Evolutionary conservation across 2,797 vertebrate genomes (phyloP), one percentile per base, ranked within the genome.

Genomic region (Poeciliopsis gracilis): DNA sequence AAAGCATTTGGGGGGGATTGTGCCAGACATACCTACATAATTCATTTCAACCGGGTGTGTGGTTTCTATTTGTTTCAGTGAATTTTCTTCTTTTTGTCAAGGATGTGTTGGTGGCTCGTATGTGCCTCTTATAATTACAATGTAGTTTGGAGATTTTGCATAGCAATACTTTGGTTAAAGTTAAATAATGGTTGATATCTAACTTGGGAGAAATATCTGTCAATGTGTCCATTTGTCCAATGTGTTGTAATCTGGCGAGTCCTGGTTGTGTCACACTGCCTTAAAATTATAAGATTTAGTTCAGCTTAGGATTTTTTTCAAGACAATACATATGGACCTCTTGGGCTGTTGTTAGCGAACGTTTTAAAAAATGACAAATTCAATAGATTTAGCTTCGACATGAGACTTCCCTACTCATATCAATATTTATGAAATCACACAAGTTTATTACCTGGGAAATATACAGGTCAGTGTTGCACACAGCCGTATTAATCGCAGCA

Each of bases 21-120:
- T 47, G 6, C 2, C n/a, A 83, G 73, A 82, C 79, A 53, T 81
- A 75, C 59, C 84, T 88, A 85, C 71, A 77, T 84, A 91, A 88
- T 91, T 88, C 23, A 86, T 87, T 81, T 77, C 82, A 83, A 81
- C 72, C 71, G 81, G 47, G 41, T 57, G 73, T 72, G 84, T 51
- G 67, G 4, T 1, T 81, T 75, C 30, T 70, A 72, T 78, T 66
- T 72, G 76, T 43, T 53, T 66, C 53, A 69, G 49, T 69, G 75
- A 57, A 38, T 38, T 80, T 59, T n/a, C 8, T 11, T 43, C 45
- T 77, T 79, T 77, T 30, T 71, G 73, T 57, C 4, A 3, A 36
- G 46, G 63, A 12, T 23, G 30, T 80, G 72, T 13, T 6, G 33
- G 36, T 41, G 63, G 5, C 2, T 30, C 51, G 46, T 59, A 41